Evolutionary conservation across 1,140 invertebrate species (phyloP).

Genomic region (Pseudobourletiella spinata): DNA sequence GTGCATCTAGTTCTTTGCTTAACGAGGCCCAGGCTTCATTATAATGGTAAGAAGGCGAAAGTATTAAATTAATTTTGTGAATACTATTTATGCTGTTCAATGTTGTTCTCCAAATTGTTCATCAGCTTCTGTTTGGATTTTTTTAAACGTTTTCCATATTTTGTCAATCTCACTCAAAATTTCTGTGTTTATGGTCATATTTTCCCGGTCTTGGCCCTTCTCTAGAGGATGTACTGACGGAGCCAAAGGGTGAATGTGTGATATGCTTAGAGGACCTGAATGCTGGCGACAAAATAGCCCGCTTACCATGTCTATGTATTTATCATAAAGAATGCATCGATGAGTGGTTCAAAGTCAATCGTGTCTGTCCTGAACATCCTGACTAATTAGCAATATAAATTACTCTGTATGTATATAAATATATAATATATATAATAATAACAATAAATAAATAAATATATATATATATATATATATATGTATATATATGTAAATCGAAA

Average conservation of each 20-base stretch:
- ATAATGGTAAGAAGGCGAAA: slow-evolving; percentile 90
- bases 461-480: too few relatives aligned
- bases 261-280: slow-evolving; percentile 96
- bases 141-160: too few relatives aligned
- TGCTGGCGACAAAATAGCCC: slow-evolving; percentile 90
- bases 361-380: slow-evolving; percentile 71
- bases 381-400: slow-evolving; percentile 63
- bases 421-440: too few relatives aligned
- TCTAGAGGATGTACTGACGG: slow-evolving; percentile 89
- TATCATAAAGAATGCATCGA: slow-evolving; percentile 98
- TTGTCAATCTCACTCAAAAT: too few relatives aligned
- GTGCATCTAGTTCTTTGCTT: slow-evolving; percentile 98
- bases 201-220: too few relatives aligned
- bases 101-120: too few relatives aligned
- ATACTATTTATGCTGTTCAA: too few relatives aligned
- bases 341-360: slow-evolving; percentile 94
- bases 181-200: too few relatives aligned
- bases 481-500: background rate
- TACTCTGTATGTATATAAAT: too few relatives aligned
- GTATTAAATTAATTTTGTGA: too few relatives aligned
- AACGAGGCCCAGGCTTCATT: slow-evolving; percentile 93
- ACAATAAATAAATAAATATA: too few relatives aligned
- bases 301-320: slow-evolving; percentile 97
- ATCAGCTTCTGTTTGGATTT: too few relatives aligned
- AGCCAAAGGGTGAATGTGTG: slow-evolving; percentile 92